Evolutionary conservation across 2,888 invertebrate species (phyloP), one percentile per base, ranked within the genome.

Genomic region (Melolontha melolontha): DNA sequence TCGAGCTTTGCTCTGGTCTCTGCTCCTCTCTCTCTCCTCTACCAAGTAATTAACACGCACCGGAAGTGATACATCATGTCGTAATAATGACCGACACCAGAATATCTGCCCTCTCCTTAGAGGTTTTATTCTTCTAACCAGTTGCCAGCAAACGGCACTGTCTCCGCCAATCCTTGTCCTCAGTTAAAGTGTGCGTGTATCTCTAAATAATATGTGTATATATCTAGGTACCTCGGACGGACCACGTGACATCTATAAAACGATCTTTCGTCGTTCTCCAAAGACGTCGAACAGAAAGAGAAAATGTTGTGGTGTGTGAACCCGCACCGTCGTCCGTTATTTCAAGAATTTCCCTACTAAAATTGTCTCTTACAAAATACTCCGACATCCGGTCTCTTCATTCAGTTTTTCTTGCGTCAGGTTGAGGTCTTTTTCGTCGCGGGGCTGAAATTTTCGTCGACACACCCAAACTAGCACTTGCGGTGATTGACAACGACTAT

Each of bases 41-140:
- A 10, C 8, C 34, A 10, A 79, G 80, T 79, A 82, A 82, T 82
- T 82, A 82, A 81, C 79, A 77, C 78, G 77, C 80, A 80, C 82
- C 81, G 82, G 82, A 82, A 82, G 80, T 79, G 81, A 82, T 82
- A 81, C 77, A 81, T 82, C 82, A 82, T 81, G 81, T 78, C 77
- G 80, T 81, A 82, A 82, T 82, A 82, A 82, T 82, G 82, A 82
- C 82, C 82, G 80, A 79, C 81, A 80, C 79, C 77, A 79, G 80
- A 81, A 82, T 81, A 80, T 80, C 78, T 71, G 68, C 72, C 74
- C 71, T 73, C 68, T 47, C 52, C 49, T 34, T 63, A 54, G 67
- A 74, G 74, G 70, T 75, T 71, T 76, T 75, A 72, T 76, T 75
- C 74, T 75, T 73, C 70, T 69, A 65, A 65, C 69, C 71, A 70